Conservation (phyloP, 2,888 invertebrate species). For the Cataglyphis altisquamis region DNA sequence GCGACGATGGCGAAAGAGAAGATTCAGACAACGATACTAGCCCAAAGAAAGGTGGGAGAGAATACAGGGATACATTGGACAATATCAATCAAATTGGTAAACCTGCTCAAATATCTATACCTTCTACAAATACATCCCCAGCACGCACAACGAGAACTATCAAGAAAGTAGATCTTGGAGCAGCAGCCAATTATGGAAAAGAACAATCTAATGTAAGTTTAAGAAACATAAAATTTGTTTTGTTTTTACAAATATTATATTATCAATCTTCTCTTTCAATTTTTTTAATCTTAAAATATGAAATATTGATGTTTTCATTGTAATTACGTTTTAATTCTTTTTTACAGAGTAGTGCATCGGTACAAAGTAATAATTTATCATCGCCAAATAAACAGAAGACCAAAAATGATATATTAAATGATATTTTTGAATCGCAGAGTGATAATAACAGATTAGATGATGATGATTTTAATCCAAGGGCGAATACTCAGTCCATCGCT, state of each 20-base stretch:
- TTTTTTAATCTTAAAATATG: not conserved
- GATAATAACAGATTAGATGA: slow-evolving; percentile 79
- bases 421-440: slow-evolving; percentile 82
- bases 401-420: slow-evolving; percentile 82
- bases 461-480: slow-evolving; percentile 90
- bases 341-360: slow-evolving; percentile 71
- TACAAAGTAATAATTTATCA: slow-evolving; percentile 71
- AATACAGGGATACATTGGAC: slow-evolving; percentile 87
- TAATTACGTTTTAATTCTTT: not conserved
- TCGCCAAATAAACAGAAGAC: slow-evolving; percentile 79
- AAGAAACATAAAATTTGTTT: not conserved
- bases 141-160: slow-evolving; percentile 85
- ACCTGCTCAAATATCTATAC: slow-evolving; percentile 83
- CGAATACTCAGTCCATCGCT: slow-evolving; percentile 84
- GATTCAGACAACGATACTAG: slow-evolving; percentile 90
- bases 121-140: slow-evolving; percentile 85
- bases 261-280: not conserved
- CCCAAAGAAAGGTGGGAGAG: slow-evolving; percentile 86
- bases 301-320: not conserved
- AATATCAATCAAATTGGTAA: slow-evolving; percentile 81
- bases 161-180: slow-evolving; percentile 89
- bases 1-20: slow-evolving; percentile 90
- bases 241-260: not conserved
- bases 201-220: slow-evolving; percentile 79
- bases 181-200: slow-evolving; percentile 91